phyloP scores from a whole-genome alignment of 2,888 invertebrate species.

The Nowickia ferox region DNA sequence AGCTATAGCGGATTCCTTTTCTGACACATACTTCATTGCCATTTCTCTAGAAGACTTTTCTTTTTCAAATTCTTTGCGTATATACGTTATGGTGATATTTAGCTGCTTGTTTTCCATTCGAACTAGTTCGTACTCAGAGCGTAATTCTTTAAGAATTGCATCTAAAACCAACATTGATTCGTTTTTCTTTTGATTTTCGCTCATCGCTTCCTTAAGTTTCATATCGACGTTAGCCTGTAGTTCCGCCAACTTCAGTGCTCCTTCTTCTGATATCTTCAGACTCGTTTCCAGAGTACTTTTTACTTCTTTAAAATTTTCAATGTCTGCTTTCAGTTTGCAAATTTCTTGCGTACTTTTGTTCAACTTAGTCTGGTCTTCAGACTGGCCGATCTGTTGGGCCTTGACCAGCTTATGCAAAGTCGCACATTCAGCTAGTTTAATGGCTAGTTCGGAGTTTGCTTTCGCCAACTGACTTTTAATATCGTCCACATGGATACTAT shows the following conservation, averaged over 20 bases:
- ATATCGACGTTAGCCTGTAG: slow-evolving; percentile 60
- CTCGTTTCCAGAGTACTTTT: slow-evolving; percentile 64
- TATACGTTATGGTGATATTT: slow-evolving; percentile 76
- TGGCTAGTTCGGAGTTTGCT: slow-evolving; percentile 75
- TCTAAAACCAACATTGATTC: slow-evolving; percentile 77
- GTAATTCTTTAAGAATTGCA: slow-evolving; percentile 83
- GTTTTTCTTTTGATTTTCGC: slow-evolving; percentile 57
- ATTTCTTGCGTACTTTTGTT: slow-evolving; percentile 70
- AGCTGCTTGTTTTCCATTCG: slow-evolving; percentile 75
- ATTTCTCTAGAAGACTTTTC: slow-evolving; percentile 37
- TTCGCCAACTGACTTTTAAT: slow-evolving; percentile 76
- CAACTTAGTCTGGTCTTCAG: slow-evolving; percentile 69
- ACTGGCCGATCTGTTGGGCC: slow-evolving; percentile 72
- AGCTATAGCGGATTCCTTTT: slow-evolving; percentile 47
- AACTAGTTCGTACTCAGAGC: slow-evolving; percentile 74
- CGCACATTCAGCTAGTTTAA: slow-evolving; percentile 77
- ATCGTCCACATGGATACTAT: slow-evolving; percentile 76
- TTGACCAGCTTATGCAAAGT: slow-evolving; percentile 79
- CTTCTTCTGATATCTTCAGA: slow-evolving; percentile 59
- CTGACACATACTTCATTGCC: slow-evolving; percentile 37
- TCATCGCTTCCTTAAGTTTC: slow-evolving; percentile 54
- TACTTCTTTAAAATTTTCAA: slow-evolving; percentile 52
- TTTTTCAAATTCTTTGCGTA: slow-evolving; percentile 35
- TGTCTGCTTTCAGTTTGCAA: slow-evolving; percentile 64
- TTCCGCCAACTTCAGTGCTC: slow-evolving; percentile 60